Percentiles rank a stretch among this genome's conserved stretches.
These are phyloP conservation scores for Epirrhoe alternata DNA, from an alignment of 2,888 invertebrate genomes.

Conservation along the genomic window DNA sequence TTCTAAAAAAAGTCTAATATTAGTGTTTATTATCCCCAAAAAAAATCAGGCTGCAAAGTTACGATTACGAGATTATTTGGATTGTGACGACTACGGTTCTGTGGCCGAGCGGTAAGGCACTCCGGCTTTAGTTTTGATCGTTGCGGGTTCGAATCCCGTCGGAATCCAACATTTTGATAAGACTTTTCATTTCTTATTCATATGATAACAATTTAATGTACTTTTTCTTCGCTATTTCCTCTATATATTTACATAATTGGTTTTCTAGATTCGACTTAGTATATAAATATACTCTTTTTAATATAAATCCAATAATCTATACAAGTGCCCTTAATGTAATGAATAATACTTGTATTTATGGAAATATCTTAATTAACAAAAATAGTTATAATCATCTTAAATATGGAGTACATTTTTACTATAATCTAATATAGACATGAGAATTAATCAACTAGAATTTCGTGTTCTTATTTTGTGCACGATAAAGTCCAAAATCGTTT, in stretches of 20 bases:
- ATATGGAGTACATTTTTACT: conserved; percentile 11
- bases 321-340: conserved; percentile 14
- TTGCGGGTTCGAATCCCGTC: too few relatives aligned
- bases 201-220: too few relatives aligned
- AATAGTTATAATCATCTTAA: conserved; percentile 22
- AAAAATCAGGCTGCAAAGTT: too few relatives aligned
- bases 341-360: conserved; percentile 34
- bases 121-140: too few relatives aligned
- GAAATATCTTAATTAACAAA: conserved; percentile 46
- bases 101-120: too few relatives aligned
- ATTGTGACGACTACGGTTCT: too few relatives aligned
- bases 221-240: too few relatives aligned
- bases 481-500: background rate
- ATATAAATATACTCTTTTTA: conserved; percentile 46
- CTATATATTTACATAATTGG: conserved; percentile 41
- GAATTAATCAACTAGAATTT: background rate
- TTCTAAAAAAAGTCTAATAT: too few relatives aligned
- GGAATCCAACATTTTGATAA: too few relatives aligned
- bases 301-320: conserved; percentile 27
- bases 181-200: too few relatives aligned
- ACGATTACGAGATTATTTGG: too few relatives aligned
- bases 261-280: conserved; percentile 54
- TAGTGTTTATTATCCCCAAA: too few relatives aligned
- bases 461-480: background rate
- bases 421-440: background rate